Evolutionary conservation across 2,113 vertebrate species (phyloP), one percentile per base, ranked within the genome.

Genomic region (Ia io): DNA sequence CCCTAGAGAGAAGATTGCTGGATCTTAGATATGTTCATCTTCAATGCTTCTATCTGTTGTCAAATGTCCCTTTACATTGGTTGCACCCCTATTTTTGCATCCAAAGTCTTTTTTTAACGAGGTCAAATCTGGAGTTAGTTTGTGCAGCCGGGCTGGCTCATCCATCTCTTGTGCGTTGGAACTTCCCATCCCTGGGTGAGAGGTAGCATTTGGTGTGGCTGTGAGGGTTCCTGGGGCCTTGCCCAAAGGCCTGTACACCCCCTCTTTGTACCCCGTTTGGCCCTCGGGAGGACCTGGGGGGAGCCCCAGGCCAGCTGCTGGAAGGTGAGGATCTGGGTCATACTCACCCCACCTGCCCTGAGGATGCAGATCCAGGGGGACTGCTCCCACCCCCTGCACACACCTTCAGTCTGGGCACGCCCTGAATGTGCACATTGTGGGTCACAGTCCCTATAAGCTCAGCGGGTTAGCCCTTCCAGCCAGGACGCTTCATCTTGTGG

Each of bases 301-400:
- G 25, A 92, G 80, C 98, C 97, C 97, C 99, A 95, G 32, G 99
- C 99, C 97, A 99, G 97, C 98, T 99, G 99, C 97, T 99, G 99
- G 70, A 99, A 99, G 89, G 99, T 99, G 98, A 99, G 98, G 95
- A 99, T 98, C 96, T 99, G 56, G 56, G 22, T 59, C 22, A 59
- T 98, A 88, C 99, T 22, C 59, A 28, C 99, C 1, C 99, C 99
- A 11, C 99, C 95, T 96, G 56, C 8, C 51, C 99, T 99, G 83
- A 99, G 97, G 97, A 99, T 99, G 80, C 99, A 98, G 90, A 97
- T 98, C 28, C 99, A 99, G 71, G 99, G 99, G 1, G 98, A 35
- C 98, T 98, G 1, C 98, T 99, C 7, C 99, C 98, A 59, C 95
- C 98, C 42, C 99, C 98, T 6, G 99, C 99, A 23, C 99, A 99